Percentiles rank a stretch among this genome's conserved stretches.
Evolutionary conservation across 2,113 vertebrate genomes (phyloP).

Genomic region (Pterocles gutturalis): DNA sequence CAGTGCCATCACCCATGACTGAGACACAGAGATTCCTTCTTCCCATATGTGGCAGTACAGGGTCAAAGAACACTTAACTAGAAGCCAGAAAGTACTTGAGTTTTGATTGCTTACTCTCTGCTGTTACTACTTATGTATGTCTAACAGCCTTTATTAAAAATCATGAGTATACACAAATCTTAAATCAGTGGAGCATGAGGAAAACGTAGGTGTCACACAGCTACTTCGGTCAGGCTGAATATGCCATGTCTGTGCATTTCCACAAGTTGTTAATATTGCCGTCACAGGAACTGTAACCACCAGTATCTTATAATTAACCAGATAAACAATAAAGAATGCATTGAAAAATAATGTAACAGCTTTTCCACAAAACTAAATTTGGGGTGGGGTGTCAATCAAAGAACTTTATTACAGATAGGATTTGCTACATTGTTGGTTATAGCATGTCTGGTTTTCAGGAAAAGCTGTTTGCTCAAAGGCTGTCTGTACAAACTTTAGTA

Average conservation of each 20-base stretch:
- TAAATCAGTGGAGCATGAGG: not conserved
- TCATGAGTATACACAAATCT: not conserved
- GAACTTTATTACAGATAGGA: not conserved
- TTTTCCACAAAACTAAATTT: not conserved
- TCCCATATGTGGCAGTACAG: not conserved
- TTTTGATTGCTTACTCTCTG: not conserved
- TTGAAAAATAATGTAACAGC: not conserved
- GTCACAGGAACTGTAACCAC: not conserved
- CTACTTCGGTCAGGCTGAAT: not conserved
- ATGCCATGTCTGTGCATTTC: not conserved
- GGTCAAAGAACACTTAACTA: not conserved
- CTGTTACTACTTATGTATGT: not conserved
- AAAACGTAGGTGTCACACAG: not conserved
- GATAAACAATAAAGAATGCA: not conserved
- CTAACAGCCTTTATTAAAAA: not conserved
- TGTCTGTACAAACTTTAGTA: not conserved
- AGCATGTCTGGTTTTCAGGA: not conserved
- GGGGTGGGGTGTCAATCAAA: not conserved
- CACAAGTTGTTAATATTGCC: not conserved
- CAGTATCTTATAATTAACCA: not conserved
- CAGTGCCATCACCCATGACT: not conserved
- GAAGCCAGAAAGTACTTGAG: not conserved
- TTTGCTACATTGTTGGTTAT: not conserved
- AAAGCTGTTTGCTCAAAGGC: not conserved
- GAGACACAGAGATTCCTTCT: not conserved